A percentile compares a stretch with the other conserved stretches of the same genome.
Conservation (phyloP, 2,888 invertebrate genomes). For the Lycaena phlaeas region DNA sequence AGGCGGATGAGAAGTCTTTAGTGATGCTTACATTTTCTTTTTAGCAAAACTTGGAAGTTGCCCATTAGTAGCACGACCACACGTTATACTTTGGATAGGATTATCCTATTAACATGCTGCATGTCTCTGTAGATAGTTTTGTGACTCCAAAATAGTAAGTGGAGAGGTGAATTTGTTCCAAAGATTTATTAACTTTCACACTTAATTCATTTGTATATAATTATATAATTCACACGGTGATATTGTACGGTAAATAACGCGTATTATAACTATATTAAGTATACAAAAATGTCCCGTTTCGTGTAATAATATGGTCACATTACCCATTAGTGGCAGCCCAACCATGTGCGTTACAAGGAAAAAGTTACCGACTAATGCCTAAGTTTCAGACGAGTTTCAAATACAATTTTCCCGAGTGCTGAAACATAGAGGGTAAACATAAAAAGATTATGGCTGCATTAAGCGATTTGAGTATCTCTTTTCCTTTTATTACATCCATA, state of each 20-base stretch:
- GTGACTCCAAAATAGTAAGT: too few relatives aligned
- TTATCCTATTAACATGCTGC: neutral
- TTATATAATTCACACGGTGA: too few relatives aligned
- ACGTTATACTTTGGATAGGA: neutral
- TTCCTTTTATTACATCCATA: neutral
- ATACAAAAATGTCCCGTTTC: neutral
- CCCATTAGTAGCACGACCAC: conserved; percentile 19
- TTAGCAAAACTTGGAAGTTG: conserved; percentile 38
- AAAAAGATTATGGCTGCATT: conserved; percentile 8
- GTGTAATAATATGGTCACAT: neutral
- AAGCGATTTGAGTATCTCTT: neutral
- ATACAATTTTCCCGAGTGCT: conserved; percentile 39
- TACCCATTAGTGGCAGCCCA: conserved; percentile 54
- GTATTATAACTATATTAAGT: too few relatives aligned
- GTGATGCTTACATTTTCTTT: conserved; percentile 24
- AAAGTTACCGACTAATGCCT: conserved; percentile 50
- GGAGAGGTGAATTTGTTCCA: too few relatives aligned
- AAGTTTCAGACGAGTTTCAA: conserved; percentile 55
- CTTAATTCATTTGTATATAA: too few relatives aligned
- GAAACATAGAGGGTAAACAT: conserved; percentile 15
- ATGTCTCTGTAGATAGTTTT: too few relatives aligned
- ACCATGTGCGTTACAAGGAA: conserved; percentile 53
- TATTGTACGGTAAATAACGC: too few relatives aligned
- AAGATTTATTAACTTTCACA: too few relatives aligned
- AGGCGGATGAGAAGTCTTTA: conserved; percentile 40